Conservation (phyloP, 1,140 invertebrate species). For the Scaptodrosophila lebanonensis region DNA sequence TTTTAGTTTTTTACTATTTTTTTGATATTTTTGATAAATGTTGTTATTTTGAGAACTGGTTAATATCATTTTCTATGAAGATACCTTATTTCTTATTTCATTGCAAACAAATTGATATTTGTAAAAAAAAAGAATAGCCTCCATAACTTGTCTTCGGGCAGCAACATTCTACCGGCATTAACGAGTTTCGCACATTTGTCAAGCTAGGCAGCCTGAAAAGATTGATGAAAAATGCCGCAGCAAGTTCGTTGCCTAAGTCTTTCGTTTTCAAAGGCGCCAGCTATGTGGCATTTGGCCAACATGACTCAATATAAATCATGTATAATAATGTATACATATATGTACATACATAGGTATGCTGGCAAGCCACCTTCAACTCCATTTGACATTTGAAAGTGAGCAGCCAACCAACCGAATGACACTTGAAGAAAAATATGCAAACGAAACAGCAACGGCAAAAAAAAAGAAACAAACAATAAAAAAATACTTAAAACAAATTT, state of each 20-base stretch:
- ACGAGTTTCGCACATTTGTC: no score
- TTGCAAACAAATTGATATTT: conserved; percentile 7
- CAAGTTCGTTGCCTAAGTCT: conserved; percentile 62
- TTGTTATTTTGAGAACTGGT: conserved; percentile 7
- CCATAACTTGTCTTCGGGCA: no score
- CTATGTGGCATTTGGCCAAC: conserved; percentile 25
- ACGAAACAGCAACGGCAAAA: conserved; percentile 28
- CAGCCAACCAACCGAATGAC: conserved; percentile 31
- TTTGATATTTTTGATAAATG: background rate
- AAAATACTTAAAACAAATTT: conserved; percentile 31
- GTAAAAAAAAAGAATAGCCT: conserved; percentile 10
- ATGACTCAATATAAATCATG: conserved; percentile 71
- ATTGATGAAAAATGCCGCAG: no score
- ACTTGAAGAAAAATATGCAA: conserved; percentile 63
- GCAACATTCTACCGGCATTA: no score
- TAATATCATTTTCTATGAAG: conserved; percentile 1
- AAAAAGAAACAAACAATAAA: conserved; percentile 14
- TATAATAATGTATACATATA: conserved; percentile 39
- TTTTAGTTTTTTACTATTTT: no score
- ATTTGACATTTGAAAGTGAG: conserved; percentile 71
- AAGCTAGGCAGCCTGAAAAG: no score
- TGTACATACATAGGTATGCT: conserved; percentile 5
- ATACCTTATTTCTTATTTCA: conserved; percentile 14
- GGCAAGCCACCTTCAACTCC: conserved; percentile 67
- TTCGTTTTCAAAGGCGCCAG: conserved; percentile 49